Base-by-base conservation (phyloP, 2,113 vertebrate species). In the Ardeotis arabs region DNA sequence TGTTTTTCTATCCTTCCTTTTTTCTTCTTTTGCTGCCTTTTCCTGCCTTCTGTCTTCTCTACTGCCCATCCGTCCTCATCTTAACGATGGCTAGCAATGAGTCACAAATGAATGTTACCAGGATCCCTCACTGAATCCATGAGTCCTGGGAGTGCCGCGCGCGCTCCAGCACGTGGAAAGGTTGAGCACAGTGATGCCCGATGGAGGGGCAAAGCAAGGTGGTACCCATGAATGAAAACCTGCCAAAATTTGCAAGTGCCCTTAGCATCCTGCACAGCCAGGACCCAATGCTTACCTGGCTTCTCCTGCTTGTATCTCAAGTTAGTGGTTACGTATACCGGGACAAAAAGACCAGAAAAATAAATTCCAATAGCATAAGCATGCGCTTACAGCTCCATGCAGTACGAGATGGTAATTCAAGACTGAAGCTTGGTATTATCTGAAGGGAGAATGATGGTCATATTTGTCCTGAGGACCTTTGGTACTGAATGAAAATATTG, bases 381-480 rank as follows among this genome's bases (percentile, higher is more conserved):
- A 2, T 6, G 23, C 6, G 4, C 14, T 73, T 58, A 58, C 2
- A 3, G 45, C 33, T 75, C 33, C 29, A 1, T 20, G n/a, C 21
- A 9, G 29, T 20, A 11, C 17, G 24, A 72, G n/a, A 9, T n/a
- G 23, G 23, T 31, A 39, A n/a, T 64, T 72, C n/a, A 66, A n/a
- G 35, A 75, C 18, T 8, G 1, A 31, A 45, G 19, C 21, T 28
- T 14, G 33, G 8, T 37, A 9, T 75, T 33, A n/a, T 6, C 7
- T 12, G 15, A 16, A 47, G 10, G 10, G 16, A 10, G 33, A 60
- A 44, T 16, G 14, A 52, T 12, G 74, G 27, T 60, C 0, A 0
- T 24, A 28, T 60, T 67, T 75, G 33, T 23, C 37, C 24, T 33
- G 47, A 24, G 70, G 70, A 53, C 19, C 16, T 52, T 29, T 39